phyloP scores from a whole-genome alignment of 2,888 invertebrate genomes.

The Altica lythri region DNA sequence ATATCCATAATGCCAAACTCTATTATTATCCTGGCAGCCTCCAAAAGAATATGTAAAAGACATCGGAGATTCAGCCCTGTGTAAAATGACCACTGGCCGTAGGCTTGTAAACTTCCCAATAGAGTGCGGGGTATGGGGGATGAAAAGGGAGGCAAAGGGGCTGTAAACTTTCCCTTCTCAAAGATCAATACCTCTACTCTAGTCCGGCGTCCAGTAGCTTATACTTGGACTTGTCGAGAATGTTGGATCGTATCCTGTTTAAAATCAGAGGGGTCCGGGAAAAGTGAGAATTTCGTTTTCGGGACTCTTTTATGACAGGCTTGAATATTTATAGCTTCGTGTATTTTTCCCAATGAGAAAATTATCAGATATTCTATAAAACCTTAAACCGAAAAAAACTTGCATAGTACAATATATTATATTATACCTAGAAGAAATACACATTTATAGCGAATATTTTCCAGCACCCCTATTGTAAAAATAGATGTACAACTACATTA shows the following conservation, averaged over 20 bases:
- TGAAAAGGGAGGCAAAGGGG: conserved; percentile 47
- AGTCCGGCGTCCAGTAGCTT: conserved; percentile 54
- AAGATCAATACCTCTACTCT: conserved; percentile 60
- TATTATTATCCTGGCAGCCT: conserved; percentile 23
- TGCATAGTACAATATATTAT: too few species aligned
- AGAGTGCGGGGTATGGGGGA: conserved; percentile 40
- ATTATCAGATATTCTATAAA: too few species aligned
- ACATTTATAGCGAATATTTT: too few species aligned
- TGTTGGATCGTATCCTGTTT: conserved; percentile 21
- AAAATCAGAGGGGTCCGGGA: conserved; percentile 13
- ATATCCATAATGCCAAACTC: conserved; percentile 5
- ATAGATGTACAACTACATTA: too few species aligned
- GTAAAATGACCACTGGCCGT: conserved; percentile 59
- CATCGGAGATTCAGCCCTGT: conserved; percentile 51
- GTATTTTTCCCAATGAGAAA: conserved; percentile 1
- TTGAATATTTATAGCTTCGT: not conserved
- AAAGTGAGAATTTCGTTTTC: conserved; percentile 13
- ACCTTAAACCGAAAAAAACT: too few species aligned
- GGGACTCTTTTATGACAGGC: conserved; percentile 13
- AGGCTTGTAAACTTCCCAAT: conserved; percentile 56
- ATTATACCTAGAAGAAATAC: too few species aligned
- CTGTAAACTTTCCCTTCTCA: conserved; percentile 60
- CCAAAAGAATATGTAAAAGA: conserved; percentile 53
- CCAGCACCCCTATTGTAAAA: too few species aligned
- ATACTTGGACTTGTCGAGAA: conserved; percentile 43